A percentile compares a stretch with the other conserved stretches of the same genome.
These are phyloP conservation scores for Hipparchia semele DNA, from an alignment of 2,888 invertebrate species.

Conservation along the genomic window DNA sequence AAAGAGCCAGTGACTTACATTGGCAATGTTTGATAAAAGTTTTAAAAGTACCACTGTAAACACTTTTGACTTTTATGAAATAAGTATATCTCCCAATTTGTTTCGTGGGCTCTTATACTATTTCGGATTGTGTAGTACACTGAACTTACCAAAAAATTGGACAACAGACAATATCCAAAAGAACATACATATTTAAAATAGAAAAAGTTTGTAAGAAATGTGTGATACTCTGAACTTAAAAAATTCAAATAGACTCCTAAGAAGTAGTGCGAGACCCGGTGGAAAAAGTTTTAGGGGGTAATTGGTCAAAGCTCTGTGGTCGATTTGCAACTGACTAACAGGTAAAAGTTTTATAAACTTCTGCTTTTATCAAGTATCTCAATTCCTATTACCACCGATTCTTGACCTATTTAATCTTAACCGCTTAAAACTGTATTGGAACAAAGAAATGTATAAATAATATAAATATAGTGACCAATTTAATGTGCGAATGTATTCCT, in stretches of 20 bases:
- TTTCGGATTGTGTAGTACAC: conserved; percentile 43
- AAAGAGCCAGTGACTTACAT: conserved; percentile 3
- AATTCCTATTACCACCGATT: background rate
- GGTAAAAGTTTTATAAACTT: background rate
- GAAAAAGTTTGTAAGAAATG: conserved; percentile 27
- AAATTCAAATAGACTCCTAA: conserved; percentile 10
- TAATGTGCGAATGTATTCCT: conserved; percentile 30
- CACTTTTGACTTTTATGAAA: conserved; percentile 3
- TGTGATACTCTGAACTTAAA: conserved; percentile 27
- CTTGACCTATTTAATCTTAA: conserved; percentile 1
- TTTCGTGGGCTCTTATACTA: conserved; percentile 17
- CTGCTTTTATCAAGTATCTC: background rate
- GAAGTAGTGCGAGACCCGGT: conserved; percentile 3
- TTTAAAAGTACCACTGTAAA: background rate
- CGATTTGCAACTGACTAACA: background rate
- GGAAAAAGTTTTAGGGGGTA: background rate
- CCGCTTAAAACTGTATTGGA: conserved; percentile 25
- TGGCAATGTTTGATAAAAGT: conserved; percentile 4
- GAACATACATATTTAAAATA: background rate
- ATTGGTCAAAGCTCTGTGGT: background rate
- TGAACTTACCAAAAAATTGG: conserved; percentile 46
- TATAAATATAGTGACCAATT: conserved; percentile 37
- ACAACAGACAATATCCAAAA: conserved; percentile 36
- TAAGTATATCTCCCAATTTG: conserved; percentile 22
- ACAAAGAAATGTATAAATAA: conserved; percentile 26